Evolutionary conservation across 2,888 invertebrate species (phyloP).

Genomic region (Yponomeuta plumbellus): DNA sequence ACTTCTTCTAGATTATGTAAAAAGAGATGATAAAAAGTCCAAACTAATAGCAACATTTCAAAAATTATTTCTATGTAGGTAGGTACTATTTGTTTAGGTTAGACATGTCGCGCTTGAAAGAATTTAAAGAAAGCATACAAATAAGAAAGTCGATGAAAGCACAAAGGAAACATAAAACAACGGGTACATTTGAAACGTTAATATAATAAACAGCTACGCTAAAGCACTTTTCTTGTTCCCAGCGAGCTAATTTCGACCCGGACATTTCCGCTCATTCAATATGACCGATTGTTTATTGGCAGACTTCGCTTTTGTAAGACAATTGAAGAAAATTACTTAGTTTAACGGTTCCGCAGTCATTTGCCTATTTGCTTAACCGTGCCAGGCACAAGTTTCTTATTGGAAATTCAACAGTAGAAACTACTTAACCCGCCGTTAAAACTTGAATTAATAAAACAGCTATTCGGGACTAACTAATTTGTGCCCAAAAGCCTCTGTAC

Average conservation of each 20-base stretch:
- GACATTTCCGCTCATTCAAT: conserved; percentile 76
- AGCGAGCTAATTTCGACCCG: conserved; percentile 65
- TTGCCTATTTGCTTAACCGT: conserved; percentile 14
- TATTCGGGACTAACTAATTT: neutral
- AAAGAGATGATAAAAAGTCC: no score
- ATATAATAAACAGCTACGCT: conserved; percentile 66
- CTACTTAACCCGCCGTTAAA: neutral
- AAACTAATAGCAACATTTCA: no score
- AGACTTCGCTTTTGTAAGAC: conserved; percentile 60
- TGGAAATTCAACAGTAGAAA: neutral
- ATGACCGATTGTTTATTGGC: conserved; percentile 74
- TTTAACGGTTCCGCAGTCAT: conserved; percentile 42
- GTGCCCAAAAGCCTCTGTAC: no score
- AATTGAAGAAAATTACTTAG: conserved; percentile 65
- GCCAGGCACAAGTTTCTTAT: conserved; percentile 1
- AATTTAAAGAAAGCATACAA: conserved; percentile 3
- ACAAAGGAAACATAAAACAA: conserved; percentile 12
- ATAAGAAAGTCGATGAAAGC: neutral
- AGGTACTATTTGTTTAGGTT: neutral
- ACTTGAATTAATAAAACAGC: neutral
- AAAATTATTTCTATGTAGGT: no score
- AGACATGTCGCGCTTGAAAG: neutral
- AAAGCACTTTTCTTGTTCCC: conserved; percentile 73
- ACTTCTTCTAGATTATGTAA: no score
- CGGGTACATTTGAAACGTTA: conserved; percentile 44